A percentile compares a stretch with the other conserved stretches of the same genome.
Evolutionary conservation across 2,113 vertebrate genomes (phyloP).

Genomic region (Notarius lentiginosus): DNA sequence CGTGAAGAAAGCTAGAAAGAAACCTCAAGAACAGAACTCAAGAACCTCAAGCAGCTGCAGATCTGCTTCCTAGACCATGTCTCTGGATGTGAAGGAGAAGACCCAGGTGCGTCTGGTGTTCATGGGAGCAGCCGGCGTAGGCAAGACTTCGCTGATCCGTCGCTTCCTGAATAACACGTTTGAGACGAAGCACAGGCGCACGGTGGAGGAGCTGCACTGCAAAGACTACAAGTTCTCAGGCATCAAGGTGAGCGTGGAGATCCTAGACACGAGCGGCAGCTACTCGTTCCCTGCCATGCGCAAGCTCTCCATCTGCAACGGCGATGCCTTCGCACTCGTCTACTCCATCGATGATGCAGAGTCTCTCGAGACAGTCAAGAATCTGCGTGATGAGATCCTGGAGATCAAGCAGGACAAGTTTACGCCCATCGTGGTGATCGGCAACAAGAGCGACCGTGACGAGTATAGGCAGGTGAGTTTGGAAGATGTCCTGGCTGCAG

Average conservation of each 20-base stretch:
- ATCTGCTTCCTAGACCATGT: constrained; percentile 67
- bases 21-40: neutral
- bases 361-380: constrained; percentile 82
- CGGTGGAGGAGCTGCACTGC: constrained; percentile 91
- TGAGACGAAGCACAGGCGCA: constrained; percentile 84
- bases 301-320: constrained; percentile 87
- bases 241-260: constrained; percentile 80
- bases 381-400: constrained; percentile 85
- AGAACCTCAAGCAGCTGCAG: neutral
- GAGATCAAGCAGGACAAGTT: constrained; percentile 87
- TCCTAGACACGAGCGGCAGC: constrained; percentile 90
- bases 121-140: constrained; percentile 85
- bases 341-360: constrained; percentile 83
- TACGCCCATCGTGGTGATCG: constrained; percentile 85
- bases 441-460: constrained; percentile 81
- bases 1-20: neutral
- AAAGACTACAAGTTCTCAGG: constrained; percentile 83
- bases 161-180: constrained; percentile 87
- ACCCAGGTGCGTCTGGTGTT: constrained; percentile 84
- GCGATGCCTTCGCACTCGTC: constrained; percentile 86
- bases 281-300: constrained; percentile 93
- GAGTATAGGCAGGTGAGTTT: constrained; percentile 70
- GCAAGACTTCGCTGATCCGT: constrained; percentile 84
- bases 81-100: constrained; percentile 83
- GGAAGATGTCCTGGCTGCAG: constrained; percentile 77